Evolutionary conservation across 2,113 vertebrate genomes (phyloP), one percentile per base, ranked within the genome.

Genomic region (Phasianus colchicus): DNA sequence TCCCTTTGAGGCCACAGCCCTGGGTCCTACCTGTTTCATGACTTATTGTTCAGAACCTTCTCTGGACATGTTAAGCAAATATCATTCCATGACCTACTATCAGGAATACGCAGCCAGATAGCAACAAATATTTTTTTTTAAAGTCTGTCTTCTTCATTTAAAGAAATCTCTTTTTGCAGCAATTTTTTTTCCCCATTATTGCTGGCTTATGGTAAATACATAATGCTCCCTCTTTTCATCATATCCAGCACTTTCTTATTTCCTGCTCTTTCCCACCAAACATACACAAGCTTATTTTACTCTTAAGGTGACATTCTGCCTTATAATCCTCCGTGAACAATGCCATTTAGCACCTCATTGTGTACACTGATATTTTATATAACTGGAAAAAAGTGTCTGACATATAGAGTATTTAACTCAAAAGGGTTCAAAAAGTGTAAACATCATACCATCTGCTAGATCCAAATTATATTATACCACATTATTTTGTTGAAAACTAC

Each of bases 11-110:
- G 45, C 86, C 93, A 74, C 0, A 1, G 75, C 64, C 61, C 66
- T 47, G 25, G 36, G 89, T 63, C n/a, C 52, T 87, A 67, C 50
- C 74, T 78, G 52, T 60, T 86, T 43, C 22, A 61, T 55, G 20
- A 83, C 63, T 91, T 88, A 88, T 58, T 95, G 92, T 78, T 77
- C 82, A 88, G 83, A 88, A 80, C 52, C 15, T 91, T 92, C 88
- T 91, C 58, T 89, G 78, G 50, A 73, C 82, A 87, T 81, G 91
- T 95, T 88, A 93, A 94, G 58, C 27, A 75, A 91, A 86, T 77
- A 89, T 30, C 10, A 88, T 71, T 87, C 20, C 61, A 43, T 70
- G 43, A 93, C 63, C 50, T 82, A 65, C 69, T 88, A 77, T 52
- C 13, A 69, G 92, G 75, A 83, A 87, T 16, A 24, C 27, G 70